phyloP scores from a whole-genome alignment of 2,113 vertebrate genomes.

The Phainopepla nitens region DNA sequence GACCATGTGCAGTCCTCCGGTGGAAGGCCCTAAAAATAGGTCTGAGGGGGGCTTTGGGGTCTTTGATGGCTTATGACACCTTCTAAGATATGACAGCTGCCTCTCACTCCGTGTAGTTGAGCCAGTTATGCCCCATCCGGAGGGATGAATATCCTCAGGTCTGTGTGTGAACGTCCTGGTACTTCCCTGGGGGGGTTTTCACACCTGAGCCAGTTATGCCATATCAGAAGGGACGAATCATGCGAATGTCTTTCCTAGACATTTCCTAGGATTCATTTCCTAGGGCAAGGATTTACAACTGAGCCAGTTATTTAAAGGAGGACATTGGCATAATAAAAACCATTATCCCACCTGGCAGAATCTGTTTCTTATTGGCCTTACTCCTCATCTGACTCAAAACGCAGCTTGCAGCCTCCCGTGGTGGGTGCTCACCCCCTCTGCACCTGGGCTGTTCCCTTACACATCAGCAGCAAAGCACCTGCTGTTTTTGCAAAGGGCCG shows the following conservation, averaged over 20 bases:
- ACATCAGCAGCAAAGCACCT: not conserved
- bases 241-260: not conserved
- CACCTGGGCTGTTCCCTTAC: not conserved
- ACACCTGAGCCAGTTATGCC: not conserved
- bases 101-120: not conserved
- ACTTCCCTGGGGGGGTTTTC: not conserved
- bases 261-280: not conserved
- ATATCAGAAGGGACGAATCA: not conserved
- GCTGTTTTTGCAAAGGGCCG: not conserved
- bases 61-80: not conserved
- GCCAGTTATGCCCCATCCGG: not conserved
- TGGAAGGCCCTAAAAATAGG: not conserved
- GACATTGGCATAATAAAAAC: not conserved
- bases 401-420: fast-evolving
- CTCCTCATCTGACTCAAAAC: not conserved
- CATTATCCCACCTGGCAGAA: not conserved
- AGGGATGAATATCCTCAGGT: not conserved
- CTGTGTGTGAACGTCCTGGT: fast-evolving
- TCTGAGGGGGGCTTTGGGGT: no score
- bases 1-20: not conserved
- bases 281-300: not conserved
- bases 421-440: not conserved
- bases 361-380: not conserved
- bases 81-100: not conserved
- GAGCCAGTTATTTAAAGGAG: not conserved